Conservation (phyloP, 1,140 invertebrate genomes). For the Hesperophylax magnus region DNA sequence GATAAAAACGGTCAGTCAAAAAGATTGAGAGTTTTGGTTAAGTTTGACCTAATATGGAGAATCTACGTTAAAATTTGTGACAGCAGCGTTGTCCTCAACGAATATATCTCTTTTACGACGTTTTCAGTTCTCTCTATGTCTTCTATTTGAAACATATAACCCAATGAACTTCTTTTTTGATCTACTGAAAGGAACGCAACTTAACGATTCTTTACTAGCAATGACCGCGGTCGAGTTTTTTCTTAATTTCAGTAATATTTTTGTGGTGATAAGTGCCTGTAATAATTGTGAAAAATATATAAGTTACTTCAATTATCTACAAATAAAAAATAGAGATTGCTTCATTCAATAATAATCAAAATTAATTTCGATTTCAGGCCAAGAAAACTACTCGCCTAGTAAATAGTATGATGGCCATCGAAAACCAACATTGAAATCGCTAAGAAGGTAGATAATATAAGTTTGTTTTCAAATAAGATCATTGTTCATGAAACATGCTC, state of each 20-base stretch:
- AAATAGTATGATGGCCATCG: slow-evolving; percentile 1
- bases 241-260: too few relatives aligned
- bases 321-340: too few relatives aligned
- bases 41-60: neutral
- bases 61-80: slow-evolving; percentile 1
- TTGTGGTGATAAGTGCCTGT: too few relatives aligned
- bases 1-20: neutral
- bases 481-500: neutral
- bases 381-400: neutral
- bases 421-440: slow-evolving; percentile 1
- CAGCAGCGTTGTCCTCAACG: neutral
- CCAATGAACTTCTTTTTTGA: neutral
- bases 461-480: neutral
- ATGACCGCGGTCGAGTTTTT: too few relatives aligned
- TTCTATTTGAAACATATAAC: neutral
- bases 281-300: too few relatives aligned
- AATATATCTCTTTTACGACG: neutral
- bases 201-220: too few relatives aligned
- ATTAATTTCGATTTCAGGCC: neutral
- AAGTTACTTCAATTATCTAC: too few relatives aligned
- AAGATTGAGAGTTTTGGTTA: neutral
- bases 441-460: slow-evolving; percentile 5
- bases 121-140: neutral
- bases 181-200: too few relatives aligned
- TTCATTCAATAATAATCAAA: too few relatives aligned